Evolutionary conservation across 2,113 vertebrate genomes (phyloP), one percentile per base, ranked within the genome.

Genomic region (Macrotus californicus): DNA sequence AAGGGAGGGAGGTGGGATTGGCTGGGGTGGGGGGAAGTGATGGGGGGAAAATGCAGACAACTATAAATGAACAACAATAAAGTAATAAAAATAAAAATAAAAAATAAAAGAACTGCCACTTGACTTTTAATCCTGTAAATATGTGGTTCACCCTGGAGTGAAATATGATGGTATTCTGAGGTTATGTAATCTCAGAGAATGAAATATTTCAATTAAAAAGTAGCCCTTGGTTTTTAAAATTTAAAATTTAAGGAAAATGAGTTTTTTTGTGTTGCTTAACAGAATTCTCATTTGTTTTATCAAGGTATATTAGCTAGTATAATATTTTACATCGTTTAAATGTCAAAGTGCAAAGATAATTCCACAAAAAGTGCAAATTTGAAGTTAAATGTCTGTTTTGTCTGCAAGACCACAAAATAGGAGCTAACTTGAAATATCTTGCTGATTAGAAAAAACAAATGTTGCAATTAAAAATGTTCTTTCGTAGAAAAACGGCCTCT

Each of bases 221-320:
- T 21, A 61, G 0, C 1, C 4, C 12, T 87, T 73, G 0, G 22
- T 9, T 52, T 76, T 82, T 43, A 70, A 86, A n/a, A 31, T 67
- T 69, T 72, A 10, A 93, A 86, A 77, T 26, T 41, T 14, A 79
- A 36, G 83, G 6, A 84, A 89, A 86, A 43, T 48, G 1, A 89
- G n/a, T 76, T 75, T 69, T 64, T 50, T 67, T 72, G 2, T 34
- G 15, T 66, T 82, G 11, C 5, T 15, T 81, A 69, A 54, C 9
- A 81, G 13, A 88, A 85, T 80, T 80, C 12, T 85, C 2, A 2
- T 14, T 56, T 86, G 31, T 50, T 59, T 87, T n/a, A 81, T 48
- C 3, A 21, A n/a, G 18, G 18, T 77, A 67, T 50, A 70, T 66
- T 14, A 52, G 82, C 21, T 76, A 4, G 3, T 36, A 67, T 2